phyloP scores from a whole-genome alignment of 1,140 invertebrate genomes.

The Phocides pigmalion region DNA sequence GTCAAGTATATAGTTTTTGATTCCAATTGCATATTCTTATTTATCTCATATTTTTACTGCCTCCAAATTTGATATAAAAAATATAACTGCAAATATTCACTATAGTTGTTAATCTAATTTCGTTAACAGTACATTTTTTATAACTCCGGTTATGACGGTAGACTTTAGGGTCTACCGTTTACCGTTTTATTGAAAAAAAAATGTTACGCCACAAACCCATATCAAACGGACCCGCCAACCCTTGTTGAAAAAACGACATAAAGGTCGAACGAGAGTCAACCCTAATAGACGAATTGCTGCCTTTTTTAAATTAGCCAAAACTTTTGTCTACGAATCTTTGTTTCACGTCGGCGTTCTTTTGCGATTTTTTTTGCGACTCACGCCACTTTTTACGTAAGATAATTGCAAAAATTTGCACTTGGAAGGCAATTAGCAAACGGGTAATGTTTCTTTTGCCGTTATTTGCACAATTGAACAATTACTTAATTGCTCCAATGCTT shows the following conservation, averaged over 20 bases:
- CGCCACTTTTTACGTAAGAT: constrained; percentile 2
- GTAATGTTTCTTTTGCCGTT: constrained; percentile 6
- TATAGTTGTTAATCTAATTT: background rate
- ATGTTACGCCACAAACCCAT: constrained; percentile 44
- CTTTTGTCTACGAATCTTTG: constrained; percentile 60
- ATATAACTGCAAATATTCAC: too few species aligned
- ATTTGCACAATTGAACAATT: constrained; percentile 6
- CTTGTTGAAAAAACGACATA: too few species aligned
- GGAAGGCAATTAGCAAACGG: constrained; percentile 13
- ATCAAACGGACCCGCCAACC: too few species aligned
- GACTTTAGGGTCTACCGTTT: constrained; percentile 1
- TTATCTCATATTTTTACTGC: too few species aligned
- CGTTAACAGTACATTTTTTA: background rate
- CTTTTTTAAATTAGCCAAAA: constrained; percentile 53
- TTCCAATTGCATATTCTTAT: too few species aligned
- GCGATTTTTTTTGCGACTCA: constrained; percentile 38
- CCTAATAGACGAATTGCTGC: too few species aligned
- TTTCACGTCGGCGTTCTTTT: constrained; percentile 36
- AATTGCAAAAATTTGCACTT: background rate
- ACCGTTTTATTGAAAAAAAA: background rate
- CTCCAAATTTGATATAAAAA: too few species aligned
- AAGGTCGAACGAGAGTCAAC: too few species aligned
- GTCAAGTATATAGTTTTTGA: too few species aligned
- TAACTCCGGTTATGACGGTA: constrained; percentile 8
- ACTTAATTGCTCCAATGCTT: too few species aligned